These are phyloP conservation scores for Thamnophis sirtalis DNA, from an alignment of 2,113 vertebrate genomes.

Conservation along the genomic window DNA sequence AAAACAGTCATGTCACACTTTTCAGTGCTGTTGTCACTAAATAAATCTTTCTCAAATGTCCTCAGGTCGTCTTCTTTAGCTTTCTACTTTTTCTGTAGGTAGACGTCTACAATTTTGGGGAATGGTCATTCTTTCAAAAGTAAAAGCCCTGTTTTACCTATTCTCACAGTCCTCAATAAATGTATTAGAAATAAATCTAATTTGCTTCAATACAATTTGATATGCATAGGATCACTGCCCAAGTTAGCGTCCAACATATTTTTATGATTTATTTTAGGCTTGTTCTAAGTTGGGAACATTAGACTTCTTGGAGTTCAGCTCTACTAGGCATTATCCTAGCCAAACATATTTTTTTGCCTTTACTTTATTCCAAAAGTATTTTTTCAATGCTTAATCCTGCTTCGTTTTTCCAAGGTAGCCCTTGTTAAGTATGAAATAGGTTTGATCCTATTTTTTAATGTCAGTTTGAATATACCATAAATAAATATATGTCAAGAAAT, in stretches of 20 bases:
- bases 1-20: no score
- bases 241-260: background rate
- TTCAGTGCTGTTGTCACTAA: background rate
- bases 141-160: background rate
- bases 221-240: background rate
- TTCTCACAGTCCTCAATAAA: background rate
- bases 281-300: background rate
- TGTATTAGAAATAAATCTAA: background rate
- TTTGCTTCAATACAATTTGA: background rate
- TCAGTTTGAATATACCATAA: background rate
- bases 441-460: background rate
- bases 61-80: background rate
- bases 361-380: background rate
- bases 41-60: conserved; percentile 36
- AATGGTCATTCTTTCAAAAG: background rate
- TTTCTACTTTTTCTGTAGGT: background rate
- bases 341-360: background rate
- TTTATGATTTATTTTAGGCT: conserved; percentile 9
- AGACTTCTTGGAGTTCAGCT: background rate
- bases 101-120: background rate
- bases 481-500: background rate
- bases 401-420: background rate
- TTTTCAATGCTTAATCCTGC: background rate
- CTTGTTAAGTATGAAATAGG: background rate
- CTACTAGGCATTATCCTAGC: background rate